A percentile compares a stretch with the other conserved stretches of the same genome.
These are phyloP conservation scores for Cyrtodaria siliqua DNA, from an alignment of 2,888 invertebrate species.

Conservation along the genomic window DNA sequence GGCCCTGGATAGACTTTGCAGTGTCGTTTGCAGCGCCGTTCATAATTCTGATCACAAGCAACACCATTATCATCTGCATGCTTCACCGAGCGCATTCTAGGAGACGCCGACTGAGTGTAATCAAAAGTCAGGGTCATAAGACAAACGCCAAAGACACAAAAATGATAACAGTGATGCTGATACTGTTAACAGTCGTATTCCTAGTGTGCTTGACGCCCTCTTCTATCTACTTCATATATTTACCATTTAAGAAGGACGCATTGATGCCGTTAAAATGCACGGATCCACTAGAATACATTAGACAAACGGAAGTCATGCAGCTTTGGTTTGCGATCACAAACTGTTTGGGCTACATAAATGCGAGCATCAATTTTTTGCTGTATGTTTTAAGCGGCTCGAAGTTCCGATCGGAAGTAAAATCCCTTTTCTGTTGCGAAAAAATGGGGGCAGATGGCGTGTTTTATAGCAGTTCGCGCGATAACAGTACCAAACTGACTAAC, in stretches of 20 bases:
- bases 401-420: slow-evolving; percentile 69
- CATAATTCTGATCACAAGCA: slow-evolving; percentile 40
- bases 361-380: slow-evolving; percentile 71
- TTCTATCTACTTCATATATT: slow-evolving; percentile 41
- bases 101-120: slow-evolving; percentile 24
- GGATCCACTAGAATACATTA: slow-evolving; percentile 29
- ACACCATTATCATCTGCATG: slow-evolving; percentile 37
- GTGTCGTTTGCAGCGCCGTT: slow-evolving; percentile 46
- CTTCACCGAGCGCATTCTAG: slow-evolving; percentile 9
- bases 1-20: slow-evolving; percentile 56
- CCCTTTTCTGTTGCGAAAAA: slow-evolving; percentile 49
- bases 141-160: slow-evolving; percentile 18
- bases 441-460: slow-evolving; percentile 41
- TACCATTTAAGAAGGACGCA: slow-evolving; percentile 27
- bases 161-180: slow-evolving; percentile 25
- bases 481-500: not conserved
- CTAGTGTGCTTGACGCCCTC: slow-evolving; percentile 44
- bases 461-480: slow-evolving; percentile 25
- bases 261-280: slow-evolving; percentile 20
- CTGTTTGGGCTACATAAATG: slow-evolving; percentile 70
- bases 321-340: slow-evolving; percentile 64
- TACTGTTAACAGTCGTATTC: slow-evolving; percentile 48
- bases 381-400: slow-evolving; percentile 73
- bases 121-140: slow-evolving; percentile 8
- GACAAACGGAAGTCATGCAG: slow-evolving; percentile 19